Base-by-base conservation (phyloP, 1,140 invertebrate species). In the Bicyclus anynana region DNA sequence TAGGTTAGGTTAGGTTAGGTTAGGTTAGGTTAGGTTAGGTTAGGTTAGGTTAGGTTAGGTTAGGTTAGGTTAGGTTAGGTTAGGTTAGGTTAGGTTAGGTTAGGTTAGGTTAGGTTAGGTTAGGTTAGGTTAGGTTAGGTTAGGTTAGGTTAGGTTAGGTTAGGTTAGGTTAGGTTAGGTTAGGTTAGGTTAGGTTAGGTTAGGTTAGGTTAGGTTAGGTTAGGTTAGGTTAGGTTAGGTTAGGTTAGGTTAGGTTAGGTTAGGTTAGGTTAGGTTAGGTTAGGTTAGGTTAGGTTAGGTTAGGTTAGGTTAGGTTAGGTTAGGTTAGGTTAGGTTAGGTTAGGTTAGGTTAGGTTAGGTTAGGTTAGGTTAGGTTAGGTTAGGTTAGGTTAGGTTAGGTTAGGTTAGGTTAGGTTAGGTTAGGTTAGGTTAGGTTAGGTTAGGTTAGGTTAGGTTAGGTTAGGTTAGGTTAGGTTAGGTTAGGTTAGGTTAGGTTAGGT, bases 81-180 rank as follows among this genome's bases (percentile, higher is more conserved):
- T 59, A 47, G 56, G 56, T 59, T 59, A 52, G 56, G 56, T 59
- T n/a, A n/a, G n/a, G n/a, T n/a, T n/a, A n/a, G n/a, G n/a, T n/a
- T n/a, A 52, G 56, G 56, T 59, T 59, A 47, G 49, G 56, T 51
- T 58, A 35, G 48, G 47, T 50, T 57, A n/a, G n/a, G n/a, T n/a
- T n/a, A n/a, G n/a, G n/a, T n/a, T n/a, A n/a, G n/a, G n/a, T n/a
- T n/a, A n/a, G n/a, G n/a, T n/a, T n/a, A n/a, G n/a, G n/a, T n/a
- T n/a, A n/a, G n/a, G n/a, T n/a, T 53, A 53, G 52, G 52, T 53
- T 53, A 17, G 52, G 52, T 53, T 53, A 29, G 52, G 52, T 44
- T 53, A 29, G 52, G 52, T 53, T 53, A 44, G 52, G 38, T 53
- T 53, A 29, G 52, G 52, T 53, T 53, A 44, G 52, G 52, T 53